Base-by-base conservation (phyloP, 2,888 invertebrate genomes). In the Altica lythri region DNA sequence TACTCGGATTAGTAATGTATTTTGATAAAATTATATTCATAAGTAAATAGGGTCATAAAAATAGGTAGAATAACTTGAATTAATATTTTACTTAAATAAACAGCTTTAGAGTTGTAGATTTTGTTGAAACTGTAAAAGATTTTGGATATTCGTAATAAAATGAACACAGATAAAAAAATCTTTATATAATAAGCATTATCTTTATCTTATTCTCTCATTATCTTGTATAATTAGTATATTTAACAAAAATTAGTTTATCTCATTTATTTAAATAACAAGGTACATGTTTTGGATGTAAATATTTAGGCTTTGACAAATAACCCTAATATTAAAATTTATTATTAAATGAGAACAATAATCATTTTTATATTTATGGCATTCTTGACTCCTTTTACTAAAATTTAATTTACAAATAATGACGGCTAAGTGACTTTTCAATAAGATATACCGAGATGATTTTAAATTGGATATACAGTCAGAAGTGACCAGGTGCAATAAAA, bases 241-340 rank as follows among this genome's bases (percentile, higher is more conserved):
- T 49, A 40, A 49, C 40, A 49, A 49, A n/a, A n/a, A 49, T 32
- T 14, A 49, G 49, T 49, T 49, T 49, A 49, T 49, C 40, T 49
- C 19, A 49, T 42, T 49, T 49, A 49, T 49, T 49, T 32, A 40
- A 49, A 49, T 49, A 40, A 18, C 17, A 12, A 22, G 10, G 18
- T 37, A 48, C 18, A 18, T 48, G 37, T 38, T 45, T 40, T 38
- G 29, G 25, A 47, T 47, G 10, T 47, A 16, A 27, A n/a, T 38
- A 17, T 29, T 29, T 38, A 47, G 29, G 22, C 47, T 38, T 47
- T 6, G 6, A 29, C 37, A 47, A 47, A 47, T 38, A 46, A 17
- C 9, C 9, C 22, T 35, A 22, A 46, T 34, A 45, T 35, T 46
- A 45, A 34, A 34, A 22, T 46, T 35, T 46, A 14, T 14, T 25